These are phyloP conservation scores for Parapristionchus giblindavisi DNA, from an alignment of 2,888 invertebrate genomes.

Conservation along the genomic window DNA sequence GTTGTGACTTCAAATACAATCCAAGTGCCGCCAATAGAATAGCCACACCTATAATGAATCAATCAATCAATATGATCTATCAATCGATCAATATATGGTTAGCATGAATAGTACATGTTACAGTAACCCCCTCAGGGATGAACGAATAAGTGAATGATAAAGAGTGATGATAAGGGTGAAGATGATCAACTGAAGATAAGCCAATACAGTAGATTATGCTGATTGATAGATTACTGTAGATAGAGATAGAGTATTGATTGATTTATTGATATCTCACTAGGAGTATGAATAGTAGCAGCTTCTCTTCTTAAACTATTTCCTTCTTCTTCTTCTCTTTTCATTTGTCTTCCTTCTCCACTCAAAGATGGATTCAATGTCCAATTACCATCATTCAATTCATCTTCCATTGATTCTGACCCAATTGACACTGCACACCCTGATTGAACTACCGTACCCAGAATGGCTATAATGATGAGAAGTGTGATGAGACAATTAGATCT, in stretches of 20 bases:
- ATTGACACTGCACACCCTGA: background rate
- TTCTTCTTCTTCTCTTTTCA: slow-evolving; percentile 5
- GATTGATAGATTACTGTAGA: too few species aligned
- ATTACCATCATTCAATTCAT: slow-evolving; percentile 13
- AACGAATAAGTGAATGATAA: background rate
- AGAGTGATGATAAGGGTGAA: background rate
- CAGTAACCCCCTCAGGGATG: background rate
- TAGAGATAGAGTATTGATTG: background rate
- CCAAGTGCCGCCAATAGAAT: slow-evolving; percentile 34
- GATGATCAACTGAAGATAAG: too few species aligned
- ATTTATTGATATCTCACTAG: background rate
- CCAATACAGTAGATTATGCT: too few species aligned
- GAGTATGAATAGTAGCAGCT: background rate
- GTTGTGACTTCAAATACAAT: slow-evolving; percentile 31
- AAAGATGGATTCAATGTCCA: slow-evolving; percentile 29
- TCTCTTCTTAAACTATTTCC: background rate
- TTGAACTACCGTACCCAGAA: slow-evolving; percentile 36
- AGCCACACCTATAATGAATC: slow-evolving; percentile 13
- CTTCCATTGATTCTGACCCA: background rate
- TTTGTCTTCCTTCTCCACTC: background rate
- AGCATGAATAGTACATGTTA: slow-evolving; percentile 13
- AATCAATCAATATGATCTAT: too few species aligned
- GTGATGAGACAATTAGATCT: slow-evolving; percentile 12
- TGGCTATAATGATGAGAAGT: slow-evolving; percentile 25
- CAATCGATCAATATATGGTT: too few species aligned